These are phyloP conservation scores for Eurois occulta DNA, from an alignment of 2,888 invertebrate genomes.

Conservation along the genomic window DNA sequence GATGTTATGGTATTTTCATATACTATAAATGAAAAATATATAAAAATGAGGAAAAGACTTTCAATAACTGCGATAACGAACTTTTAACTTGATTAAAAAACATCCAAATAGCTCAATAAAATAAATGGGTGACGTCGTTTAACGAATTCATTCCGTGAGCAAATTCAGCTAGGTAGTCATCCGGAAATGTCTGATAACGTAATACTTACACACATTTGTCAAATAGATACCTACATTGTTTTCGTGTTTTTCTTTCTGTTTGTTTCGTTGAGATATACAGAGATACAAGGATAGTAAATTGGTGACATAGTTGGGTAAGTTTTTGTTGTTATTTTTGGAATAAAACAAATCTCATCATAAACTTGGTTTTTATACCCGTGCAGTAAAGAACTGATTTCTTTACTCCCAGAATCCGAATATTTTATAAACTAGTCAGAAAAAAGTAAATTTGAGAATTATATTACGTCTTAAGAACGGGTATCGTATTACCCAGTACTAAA, in stretches of 20 bases:
- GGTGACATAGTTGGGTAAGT: not conserved
- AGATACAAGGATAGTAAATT: conserved; percentile 1
- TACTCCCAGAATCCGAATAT: not conserved
- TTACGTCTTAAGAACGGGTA: not conserved
- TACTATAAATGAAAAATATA: not conserved
- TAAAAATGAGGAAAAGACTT: not conserved
- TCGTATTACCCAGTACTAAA: not conserved
- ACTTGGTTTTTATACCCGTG: not conserved
- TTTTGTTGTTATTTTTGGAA: not conserved
- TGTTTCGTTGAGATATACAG: conserved; percentile 5
- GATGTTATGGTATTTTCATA: not conserved
- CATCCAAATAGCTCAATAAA: conserved; percentile 72
- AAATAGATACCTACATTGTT: conserved; percentile 29
- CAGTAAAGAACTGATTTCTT: not conserved
- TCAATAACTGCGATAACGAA: conserved; percentile 1
- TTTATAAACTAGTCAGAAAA: not conserved
- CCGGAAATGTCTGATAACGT: conserved; percentile 83
- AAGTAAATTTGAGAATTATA: not conserved
- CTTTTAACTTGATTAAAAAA: conserved; percentile 59
- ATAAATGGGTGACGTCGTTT: conserved; percentile 77
- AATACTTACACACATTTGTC: conserved; percentile 71
- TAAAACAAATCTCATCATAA: not conserved
- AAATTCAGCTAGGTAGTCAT: conserved; percentile 79
- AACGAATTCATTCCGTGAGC: conserved; percentile 79
- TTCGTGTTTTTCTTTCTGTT: conserved; percentile 62